phyloP scores from a whole-genome alignment of 64 coral and sea anemone species.

The Anthopleura sola region DNA sequence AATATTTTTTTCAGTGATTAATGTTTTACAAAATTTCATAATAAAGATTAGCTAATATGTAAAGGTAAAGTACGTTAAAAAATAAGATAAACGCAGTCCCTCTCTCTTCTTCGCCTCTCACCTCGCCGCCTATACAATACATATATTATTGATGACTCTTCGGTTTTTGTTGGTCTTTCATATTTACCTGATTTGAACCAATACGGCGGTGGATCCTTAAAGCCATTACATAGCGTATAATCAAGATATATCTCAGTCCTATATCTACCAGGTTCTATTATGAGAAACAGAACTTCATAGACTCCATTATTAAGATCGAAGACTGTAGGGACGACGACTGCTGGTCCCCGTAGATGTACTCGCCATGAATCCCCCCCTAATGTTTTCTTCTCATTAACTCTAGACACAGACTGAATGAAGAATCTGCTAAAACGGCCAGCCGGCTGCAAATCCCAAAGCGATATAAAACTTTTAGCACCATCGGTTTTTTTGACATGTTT shows the following conservation, averaged over 20 bases:
- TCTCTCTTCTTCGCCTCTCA: too few species aligned
- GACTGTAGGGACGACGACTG: slow-evolving; percentile 41
- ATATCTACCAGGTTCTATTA: slow-evolving; percentile 52
- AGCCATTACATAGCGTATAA: slow-evolving; percentile 55
- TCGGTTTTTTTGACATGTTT: not conserved
- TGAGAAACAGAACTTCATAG: slow-evolving; percentile 50
- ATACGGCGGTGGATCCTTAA: slow-evolving; percentile 23
- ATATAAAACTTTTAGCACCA: slow-evolving; percentile 37
- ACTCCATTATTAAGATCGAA: slow-evolving; percentile 48
- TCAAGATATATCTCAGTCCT: slow-evolving; percentile 31
- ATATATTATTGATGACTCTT: too few species aligned
- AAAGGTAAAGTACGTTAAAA: too few species aligned
- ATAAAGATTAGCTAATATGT: too few species aligned
- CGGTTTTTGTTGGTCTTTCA: not conserved
- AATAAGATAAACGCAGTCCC: too few species aligned
- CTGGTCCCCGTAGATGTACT: slow-evolving; percentile 43
- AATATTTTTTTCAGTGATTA: too few species aligned
- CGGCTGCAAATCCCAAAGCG: slow-evolving; percentile 45
- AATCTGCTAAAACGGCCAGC: slow-evolving; percentile 44
- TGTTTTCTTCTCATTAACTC: not conserved
- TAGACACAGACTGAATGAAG: slow-evolving; percentile 33
- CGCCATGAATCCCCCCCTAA: slow-evolving; percentile 52
- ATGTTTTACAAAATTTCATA: too few species aligned
- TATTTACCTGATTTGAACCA: slow-evolving; percentile 57
- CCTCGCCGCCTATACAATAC: too few species aligned